These are phyloP conservation scores for Pempheris klunzingeri DNA, from an alignment of 2,797 vertebrate genomes.

Conservation along the genomic window DNA sequence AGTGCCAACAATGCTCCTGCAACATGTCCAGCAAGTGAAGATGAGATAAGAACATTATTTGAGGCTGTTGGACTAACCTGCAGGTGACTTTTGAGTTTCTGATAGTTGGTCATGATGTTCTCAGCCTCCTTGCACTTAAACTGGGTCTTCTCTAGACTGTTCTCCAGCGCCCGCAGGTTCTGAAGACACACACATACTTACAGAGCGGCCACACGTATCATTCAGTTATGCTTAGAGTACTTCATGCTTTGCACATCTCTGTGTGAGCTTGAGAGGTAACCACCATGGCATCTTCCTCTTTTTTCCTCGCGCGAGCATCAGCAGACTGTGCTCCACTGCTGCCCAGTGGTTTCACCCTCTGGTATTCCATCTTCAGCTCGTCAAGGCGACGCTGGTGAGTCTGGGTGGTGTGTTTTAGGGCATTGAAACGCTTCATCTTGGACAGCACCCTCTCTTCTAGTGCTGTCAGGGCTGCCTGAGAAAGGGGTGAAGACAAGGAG, in stretches of 20 bases:
- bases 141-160: constrained; percentile 89
- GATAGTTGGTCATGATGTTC: constrained; percentile 85
- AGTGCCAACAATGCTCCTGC: neutral
- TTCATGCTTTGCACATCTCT: neutral
- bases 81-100: constrained; percentile 88
- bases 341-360: constrained; percentile 63
- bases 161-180: constrained; percentile 88
- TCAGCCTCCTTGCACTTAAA: constrained; percentile 88
- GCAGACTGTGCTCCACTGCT: constrained; percentile 12
- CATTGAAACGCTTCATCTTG: constrained; percentile 87
- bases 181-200: constrained; percentile 58
- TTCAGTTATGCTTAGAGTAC: no score
- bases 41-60: neutral
- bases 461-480: constrained; percentile 81
- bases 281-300: constrained; percentile 83
- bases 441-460: constrained; percentile 85
- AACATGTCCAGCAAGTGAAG: neutral
- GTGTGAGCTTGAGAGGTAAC: neutral
- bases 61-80: constrained; percentile 78
- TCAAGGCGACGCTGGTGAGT: constrained; percentile 73
- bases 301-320: constrained; percentile 26
- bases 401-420: constrained; percentile 82
- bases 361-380: constrained; percentile 80
- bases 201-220: no score
- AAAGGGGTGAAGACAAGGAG: neutral